Percentiles rank a stretch among this genome's conserved stretches.
Conservation (phyloP, 2,888 invertebrate species). For the Cyclophora albipunctata region DNA sequence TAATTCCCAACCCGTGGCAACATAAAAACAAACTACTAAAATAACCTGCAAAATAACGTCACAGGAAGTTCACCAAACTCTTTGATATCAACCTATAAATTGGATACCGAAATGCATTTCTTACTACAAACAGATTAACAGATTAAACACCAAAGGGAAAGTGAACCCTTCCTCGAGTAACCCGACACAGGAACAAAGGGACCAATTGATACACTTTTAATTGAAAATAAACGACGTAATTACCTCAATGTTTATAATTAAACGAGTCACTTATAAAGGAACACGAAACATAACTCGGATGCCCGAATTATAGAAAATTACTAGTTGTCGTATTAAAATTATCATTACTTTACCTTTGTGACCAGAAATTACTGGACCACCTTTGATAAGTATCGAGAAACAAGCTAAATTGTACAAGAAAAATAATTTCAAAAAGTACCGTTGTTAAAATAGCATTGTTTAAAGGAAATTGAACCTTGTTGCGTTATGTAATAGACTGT, state of each 20-base stretch:
- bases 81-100: too few relatives aligned
- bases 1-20: too few relatives aligned
- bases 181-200: conserved; percentile 28
- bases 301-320: conserved; percentile 51
- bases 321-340: conserved; percentile 37
- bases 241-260: conserved; percentile 46
- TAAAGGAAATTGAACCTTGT: too few relatives aligned
- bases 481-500: too few relatives aligned
- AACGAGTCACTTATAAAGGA: conserved; percentile 34
- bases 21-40: too few relatives aligned
- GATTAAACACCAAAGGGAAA: too few relatives aligned
- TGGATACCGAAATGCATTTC: too few relatives aligned
- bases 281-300: conserved; percentile 21
- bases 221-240: conserved; percentile 46
- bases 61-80: too few relatives aligned
- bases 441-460: conserved; percentile 1
- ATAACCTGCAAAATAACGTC: too few relatives aligned
- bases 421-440: conserved; percentile 25
- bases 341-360: conserved; percentile 25
- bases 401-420: conserved; percentile 12
- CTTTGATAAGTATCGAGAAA: conserved; percentile 16
- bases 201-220: conserved; percentile 34
- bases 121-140: too few relatives aligned
- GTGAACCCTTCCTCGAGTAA: conserved; percentile 17
- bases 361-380: conserved; percentile 20